A percentile compares a stretch with the other conserved stretches of the same genome.
Conservation (phyloP, 2,113 vertebrate genomes). For the Gambusia holbrooki region DNA sequence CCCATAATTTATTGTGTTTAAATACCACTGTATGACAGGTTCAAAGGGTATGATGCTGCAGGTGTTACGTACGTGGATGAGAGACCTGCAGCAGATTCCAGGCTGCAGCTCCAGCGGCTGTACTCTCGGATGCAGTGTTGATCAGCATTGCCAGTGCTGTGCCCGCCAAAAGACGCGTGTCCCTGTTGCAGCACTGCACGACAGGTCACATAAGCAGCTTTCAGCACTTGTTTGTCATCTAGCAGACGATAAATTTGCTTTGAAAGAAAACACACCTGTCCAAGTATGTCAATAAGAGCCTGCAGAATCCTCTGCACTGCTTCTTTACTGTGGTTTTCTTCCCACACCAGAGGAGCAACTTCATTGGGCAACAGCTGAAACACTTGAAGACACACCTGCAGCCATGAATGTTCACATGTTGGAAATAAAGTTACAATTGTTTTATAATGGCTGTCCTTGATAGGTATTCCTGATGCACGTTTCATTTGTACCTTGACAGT, state of each 20-base stretch:
- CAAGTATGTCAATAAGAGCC: conserved; percentile 79
- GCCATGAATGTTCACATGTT: conserved; percentile 12
- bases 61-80: conserved; percentile 50
- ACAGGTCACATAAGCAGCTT: neutral
- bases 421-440: neutral
- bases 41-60: neutral
- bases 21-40: too few species aligned
- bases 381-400: conserved; percentile 87
- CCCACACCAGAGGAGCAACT: conserved; percentile 79
- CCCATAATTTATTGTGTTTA: neutral
- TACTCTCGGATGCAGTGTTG: conserved; percentile 74
- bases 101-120: conserved; percentile 68
- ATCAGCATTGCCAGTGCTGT: conserved; percentile 87
- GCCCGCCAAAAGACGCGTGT: conserved; percentile 84
- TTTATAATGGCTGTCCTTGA: neutral
- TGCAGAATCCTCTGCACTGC: conserved; percentile 78
- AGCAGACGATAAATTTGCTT: neutral
- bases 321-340: neutral
- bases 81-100: conserved; percentile 78
- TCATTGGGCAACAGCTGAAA: conserved; percentile 83
- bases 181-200: conserved; percentile 80
- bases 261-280: conserved; percentile 75
- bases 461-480: neutral
- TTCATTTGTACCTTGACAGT: conserved; percentile 81
- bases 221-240: neutral